Evolutionary conservation across 2,113 vertebrate species (phyloP).

Genomic region (Ammodytes dubius): DNA sequence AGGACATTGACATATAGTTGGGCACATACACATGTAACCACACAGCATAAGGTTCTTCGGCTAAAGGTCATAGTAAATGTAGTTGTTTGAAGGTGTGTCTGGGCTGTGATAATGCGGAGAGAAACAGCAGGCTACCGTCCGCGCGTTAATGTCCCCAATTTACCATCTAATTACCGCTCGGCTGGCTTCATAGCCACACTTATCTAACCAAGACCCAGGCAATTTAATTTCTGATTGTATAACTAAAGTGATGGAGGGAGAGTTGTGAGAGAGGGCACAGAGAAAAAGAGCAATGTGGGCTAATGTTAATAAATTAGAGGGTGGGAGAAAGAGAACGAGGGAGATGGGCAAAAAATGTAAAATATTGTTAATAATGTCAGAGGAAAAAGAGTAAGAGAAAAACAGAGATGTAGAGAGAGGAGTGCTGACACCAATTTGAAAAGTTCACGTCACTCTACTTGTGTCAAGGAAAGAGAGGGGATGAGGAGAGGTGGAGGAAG

Average conservation of each 20-base stretch:
- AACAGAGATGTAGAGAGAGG: constrained; percentile 71
- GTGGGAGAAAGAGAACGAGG: constrained; percentile 63
- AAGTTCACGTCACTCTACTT: constrained; percentile 82
- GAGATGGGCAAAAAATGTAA: constrained; percentile 58
- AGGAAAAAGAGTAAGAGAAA: constrained; percentile 57
- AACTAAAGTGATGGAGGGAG: constrained; percentile 77
- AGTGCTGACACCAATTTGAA: constrained; percentile 83
- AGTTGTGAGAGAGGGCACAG: constrained; percentile 76
- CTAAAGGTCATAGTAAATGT: constrained; percentile 82
- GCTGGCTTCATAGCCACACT: constrained; percentile 83
- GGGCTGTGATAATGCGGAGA: constrained; percentile 81
- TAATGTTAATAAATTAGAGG: constrained; percentile 81
- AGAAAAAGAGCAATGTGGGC: constrained; percentile 69
- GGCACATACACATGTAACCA: constrained; percentile 35
- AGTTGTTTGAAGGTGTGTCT: constrained; percentile 84
- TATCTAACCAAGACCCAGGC: constrained; percentile 83
- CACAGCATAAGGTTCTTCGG: constrained; percentile 66
- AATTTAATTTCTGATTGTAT: constrained; percentile 85
- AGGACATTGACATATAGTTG: constrained; percentile 42
- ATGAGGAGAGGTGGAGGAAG: constrained; percentile 59
- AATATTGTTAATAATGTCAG: constrained; percentile 80
- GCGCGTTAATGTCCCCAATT: constrained; percentile 82
- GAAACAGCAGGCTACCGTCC: constrained; percentile 78
- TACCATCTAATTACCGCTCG: constrained; percentile 83
- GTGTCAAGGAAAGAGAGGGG: constrained; percentile 64